Evolutionary conservation across 2,888 invertebrate species (phyloP), one percentile per base, ranked within the genome.

Genomic region (Clanis bilineata): DNA sequence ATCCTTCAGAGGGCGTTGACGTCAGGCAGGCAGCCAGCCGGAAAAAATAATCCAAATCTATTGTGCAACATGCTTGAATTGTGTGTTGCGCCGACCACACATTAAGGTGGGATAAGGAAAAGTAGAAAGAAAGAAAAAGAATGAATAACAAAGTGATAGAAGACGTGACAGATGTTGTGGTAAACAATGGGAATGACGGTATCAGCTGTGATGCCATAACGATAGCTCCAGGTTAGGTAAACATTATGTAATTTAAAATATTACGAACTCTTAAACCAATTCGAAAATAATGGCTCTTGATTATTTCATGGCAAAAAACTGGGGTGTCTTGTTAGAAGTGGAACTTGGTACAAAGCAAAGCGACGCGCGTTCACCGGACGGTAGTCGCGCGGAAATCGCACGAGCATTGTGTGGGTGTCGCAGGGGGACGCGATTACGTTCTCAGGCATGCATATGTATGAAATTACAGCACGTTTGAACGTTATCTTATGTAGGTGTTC

Each of bases 391-490:
- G 32, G 1, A 32, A 32, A n/a, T 32, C 28, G 18, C 22, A n/a
- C 56, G 23, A 21, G 4, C 21, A 18, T 57, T 44, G 44, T 9
- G 25, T 12, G 43, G 18, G 44, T 45, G 12, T 10, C 44, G 44
- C 15, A 3, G 15, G 25, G 28, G 9, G 15, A 47, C 15, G 28
- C 10, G 32, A 51, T 45, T 45, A 45, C 12, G 23, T 9, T 23
- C 15, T 47, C 58, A 23, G n/a, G 22, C 51, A 58, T 58, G 39
- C 58, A 58, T 58, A 58, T 58, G 58, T 39, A 58, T 58, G 58
- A 51, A 51, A 58, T 58, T 58, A 58, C 23, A 9, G 12, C 25
- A 51, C 38, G 58, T 28, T 21, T 47, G 21, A 38, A 28, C 15
- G 36, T 25, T 58, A 58, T 58, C 51, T 58, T 58, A 39, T 23